Conservation (phyloP, 2,797 vertebrate species). For the Macropus fuliginosus region DNA sequence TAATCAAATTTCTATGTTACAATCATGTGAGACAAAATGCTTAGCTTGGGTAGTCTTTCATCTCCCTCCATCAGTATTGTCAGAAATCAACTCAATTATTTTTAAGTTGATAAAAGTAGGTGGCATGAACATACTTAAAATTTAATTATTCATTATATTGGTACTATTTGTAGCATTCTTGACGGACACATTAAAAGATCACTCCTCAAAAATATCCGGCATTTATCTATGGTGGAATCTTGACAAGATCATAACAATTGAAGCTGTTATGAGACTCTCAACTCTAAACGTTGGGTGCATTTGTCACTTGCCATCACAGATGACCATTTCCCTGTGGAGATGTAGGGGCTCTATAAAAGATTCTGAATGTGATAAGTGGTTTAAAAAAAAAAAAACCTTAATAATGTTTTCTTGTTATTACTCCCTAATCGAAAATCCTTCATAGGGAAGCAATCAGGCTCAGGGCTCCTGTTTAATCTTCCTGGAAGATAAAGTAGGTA, state of each 20-base stretch:
- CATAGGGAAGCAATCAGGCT: not conserved
- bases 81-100: constrained; percentile 1
- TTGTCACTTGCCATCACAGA: not conserved
- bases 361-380: not conserved
- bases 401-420: not conserved
- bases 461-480: not conserved
- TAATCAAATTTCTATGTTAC: not conserved
- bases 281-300: not conserved
- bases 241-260: not conserved
- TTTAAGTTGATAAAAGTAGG: constrained; percentile 18
- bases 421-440: not conserved
- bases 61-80: not conserved
- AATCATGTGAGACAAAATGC: not conserved
- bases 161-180: not conserved
- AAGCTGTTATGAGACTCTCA: not conserved
- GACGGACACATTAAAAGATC: not conserved
- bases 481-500: not conserved
- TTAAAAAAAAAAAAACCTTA: not conserved
- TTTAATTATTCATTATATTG: not conserved
- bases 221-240: not conserved
- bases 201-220: not conserved
- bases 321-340: not conserved
- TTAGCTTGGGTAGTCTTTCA: not conserved
- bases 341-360: not conserved
- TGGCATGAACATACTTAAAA: not conserved